Evolutionary conservation across 2,797 vertebrate genomes (phyloP), one percentile per base, ranked within the genome.

Genomic region (Simalia tracyae): DNA sequence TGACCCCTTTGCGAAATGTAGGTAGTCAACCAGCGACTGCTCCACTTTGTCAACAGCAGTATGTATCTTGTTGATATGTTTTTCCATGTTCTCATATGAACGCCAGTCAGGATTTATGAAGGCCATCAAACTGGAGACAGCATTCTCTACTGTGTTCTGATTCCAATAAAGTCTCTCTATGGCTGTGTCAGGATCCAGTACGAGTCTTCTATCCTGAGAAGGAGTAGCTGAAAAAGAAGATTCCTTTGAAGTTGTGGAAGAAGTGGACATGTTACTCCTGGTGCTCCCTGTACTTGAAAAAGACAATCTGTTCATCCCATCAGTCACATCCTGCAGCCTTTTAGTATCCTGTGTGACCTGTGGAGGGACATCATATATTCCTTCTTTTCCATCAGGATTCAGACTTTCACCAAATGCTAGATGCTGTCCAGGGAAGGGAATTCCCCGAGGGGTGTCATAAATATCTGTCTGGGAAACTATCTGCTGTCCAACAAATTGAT

Each of bases 251-350:
- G 98, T 98, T 0, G 99, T 99, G 85, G 99, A 99, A 6, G 99
- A 99, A 0, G 99, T 99, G 93, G 99, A 99, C 99, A 99, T 99
- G 96, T 98, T 99, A 95, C 99, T 99, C 93, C 98, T 98, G 0
- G 98, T 98, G 96, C 99, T 99, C 95, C 98, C 99, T 0, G 98
- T 99, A 94, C 99, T 99, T 94, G 99, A 99, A 97, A 99, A 98
- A 0, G 99, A 99, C 89, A 99, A 96, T 1, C 99, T 98, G 95
- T 99, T 99, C 89, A 99, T 98, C 0, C 98, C 98, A 17, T 99
- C 99, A 0, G 98, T 98, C 95, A 98, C 95, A 0, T 99, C 99
- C 1, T 96, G 98, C 1, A 97, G 76, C 0, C 96, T 96, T 68
- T 97, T 98, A 72, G 84, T 93, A 8, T 98, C 98, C 2, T 98